These are phyloP conservation scores for Poecile atricapillus DNA, from an alignment of 2,113 vertebrate species.

Conservation along the genomic window DNA sequence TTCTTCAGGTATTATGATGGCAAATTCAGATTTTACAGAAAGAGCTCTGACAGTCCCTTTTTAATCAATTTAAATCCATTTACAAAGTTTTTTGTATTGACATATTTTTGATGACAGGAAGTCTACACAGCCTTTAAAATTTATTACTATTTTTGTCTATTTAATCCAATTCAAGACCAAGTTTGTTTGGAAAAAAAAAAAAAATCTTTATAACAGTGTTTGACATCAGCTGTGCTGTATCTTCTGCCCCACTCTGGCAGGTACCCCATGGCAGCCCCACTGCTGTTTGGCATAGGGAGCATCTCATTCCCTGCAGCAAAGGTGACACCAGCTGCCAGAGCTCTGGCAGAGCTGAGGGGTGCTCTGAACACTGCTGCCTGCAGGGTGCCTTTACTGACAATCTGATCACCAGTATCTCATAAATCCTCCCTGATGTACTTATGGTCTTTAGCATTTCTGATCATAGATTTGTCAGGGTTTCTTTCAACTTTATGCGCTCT, in stretches of 20 bases:
- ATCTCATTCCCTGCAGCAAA: not conserved
- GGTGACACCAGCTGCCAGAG: not conserved
- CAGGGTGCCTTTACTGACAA: not conserved
- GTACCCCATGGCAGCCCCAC: not conserved
- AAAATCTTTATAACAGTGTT: not conserved
- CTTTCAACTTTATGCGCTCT: not conserved
- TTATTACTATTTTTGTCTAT: not conserved
- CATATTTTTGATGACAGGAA: not conserved
- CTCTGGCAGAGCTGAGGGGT: not conserved
- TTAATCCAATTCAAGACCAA: not conserved
- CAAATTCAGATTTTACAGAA: not conserved
- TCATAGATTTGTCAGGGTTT: not conserved
- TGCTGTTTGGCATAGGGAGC: not conserved
- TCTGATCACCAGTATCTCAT: not conserved
- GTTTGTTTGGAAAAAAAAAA: not conserved
- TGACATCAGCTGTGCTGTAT: not conserved
- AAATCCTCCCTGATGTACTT: not conserved
- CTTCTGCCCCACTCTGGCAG: not conserved
- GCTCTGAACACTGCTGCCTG: not conserved
- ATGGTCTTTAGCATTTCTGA: not conserved
- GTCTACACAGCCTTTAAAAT: not conserved
- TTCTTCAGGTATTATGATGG: not conserved
- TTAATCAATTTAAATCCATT: not conserved
- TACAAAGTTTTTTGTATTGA: not conserved
- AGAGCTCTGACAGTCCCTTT: not conserved